A percentile compares a stretch with the other conserved stretches of the same genome.
These are phyloP conservation scores for Drosophila subquinaria DNA, from an alignment of 2,888 invertebrate genomes.

Conservation along the genomic window DNA sequence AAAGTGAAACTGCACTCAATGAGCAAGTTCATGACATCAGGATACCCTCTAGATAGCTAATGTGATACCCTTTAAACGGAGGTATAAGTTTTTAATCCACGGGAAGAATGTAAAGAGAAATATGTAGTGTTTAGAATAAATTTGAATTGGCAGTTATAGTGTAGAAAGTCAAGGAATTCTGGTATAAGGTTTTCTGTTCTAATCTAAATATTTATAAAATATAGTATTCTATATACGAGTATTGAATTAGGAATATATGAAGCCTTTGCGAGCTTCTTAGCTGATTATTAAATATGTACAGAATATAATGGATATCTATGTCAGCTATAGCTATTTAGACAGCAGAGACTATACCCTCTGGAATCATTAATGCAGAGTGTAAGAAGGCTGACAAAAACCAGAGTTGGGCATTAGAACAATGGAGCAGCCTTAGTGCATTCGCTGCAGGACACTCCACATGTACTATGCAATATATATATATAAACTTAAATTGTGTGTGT, in stretches of 20 bases:
- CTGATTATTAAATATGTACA: not conserved
- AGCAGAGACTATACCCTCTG: not conserved
- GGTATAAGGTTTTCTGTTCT: no score
- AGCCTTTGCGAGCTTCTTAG: no score
- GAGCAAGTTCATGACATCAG: not conserved
- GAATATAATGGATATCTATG: not conserved
- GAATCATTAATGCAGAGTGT: conserved; percentile 19
- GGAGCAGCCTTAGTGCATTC: conserved; percentile 54
- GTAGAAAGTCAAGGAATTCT: not conserved
- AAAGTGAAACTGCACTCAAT: conserved; percentile 12
- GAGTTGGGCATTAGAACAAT: conserved; percentile 63
- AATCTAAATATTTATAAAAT: not conserved
- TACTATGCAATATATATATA: conserved; percentile 13
- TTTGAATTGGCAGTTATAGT: not conserved
- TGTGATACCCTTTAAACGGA: not conserved
- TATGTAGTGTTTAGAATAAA: not conserved
- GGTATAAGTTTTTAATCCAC: not conserved
- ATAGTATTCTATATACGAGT: not conserved
- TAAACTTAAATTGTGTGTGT: not conserved
- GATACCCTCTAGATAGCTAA: conserved; percentile 21
- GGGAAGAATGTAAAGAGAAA: not conserved
- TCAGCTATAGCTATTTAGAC: not conserved
- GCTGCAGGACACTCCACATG: conserved; percentile 46
- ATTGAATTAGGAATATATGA: no score
- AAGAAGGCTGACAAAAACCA: conserved; percentile 17